Conservation (phyloP, 2,888 invertebrate genomes). For the Spodoptera littoralis region DNA sequence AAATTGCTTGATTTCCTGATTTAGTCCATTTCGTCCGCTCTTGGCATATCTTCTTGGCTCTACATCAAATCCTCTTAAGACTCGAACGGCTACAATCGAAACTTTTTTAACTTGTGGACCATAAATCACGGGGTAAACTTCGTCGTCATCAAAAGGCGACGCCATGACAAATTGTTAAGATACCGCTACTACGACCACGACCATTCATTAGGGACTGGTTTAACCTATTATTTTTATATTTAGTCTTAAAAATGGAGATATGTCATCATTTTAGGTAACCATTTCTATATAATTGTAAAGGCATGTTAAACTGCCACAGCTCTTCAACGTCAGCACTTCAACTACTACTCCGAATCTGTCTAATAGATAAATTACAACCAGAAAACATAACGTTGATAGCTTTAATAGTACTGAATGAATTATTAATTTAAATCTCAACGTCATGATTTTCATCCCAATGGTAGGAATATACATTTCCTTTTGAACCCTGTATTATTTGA, state of each 20-base stretch:
- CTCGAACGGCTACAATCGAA: constrained; percentile 31
- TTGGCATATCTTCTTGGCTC: constrained; percentile 24
- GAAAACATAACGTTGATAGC: no score
- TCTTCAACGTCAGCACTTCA: no score
- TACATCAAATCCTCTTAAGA: constrained; percentile 31
- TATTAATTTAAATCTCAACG: no score
- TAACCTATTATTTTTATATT: neutral
- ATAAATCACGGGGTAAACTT: constrained; percentile 46
- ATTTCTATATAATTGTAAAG: no score
- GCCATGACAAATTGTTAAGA: constrained; percentile 50
- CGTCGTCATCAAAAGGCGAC: constrained; percentile 34
- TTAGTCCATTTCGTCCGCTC: constrained; percentile 12
- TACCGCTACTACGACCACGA: constrained; percentile 18
- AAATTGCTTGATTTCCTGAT: constrained; percentile 4
- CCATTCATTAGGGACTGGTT: constrained; percentile 24
- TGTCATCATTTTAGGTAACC: no score
- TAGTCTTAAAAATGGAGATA: neutral
- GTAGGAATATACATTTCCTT: no score
- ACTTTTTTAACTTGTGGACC: constrained; percentile 42
- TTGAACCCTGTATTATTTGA: no score
- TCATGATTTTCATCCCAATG: no score
- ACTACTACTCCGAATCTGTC: no score
- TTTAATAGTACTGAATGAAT: no score
- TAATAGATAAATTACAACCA: no score
- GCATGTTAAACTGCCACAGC: no score